Evolutionary conservation across 2,888 invertebrate species (phyloP).

Genomic region (Villa cingulata): DNA sequence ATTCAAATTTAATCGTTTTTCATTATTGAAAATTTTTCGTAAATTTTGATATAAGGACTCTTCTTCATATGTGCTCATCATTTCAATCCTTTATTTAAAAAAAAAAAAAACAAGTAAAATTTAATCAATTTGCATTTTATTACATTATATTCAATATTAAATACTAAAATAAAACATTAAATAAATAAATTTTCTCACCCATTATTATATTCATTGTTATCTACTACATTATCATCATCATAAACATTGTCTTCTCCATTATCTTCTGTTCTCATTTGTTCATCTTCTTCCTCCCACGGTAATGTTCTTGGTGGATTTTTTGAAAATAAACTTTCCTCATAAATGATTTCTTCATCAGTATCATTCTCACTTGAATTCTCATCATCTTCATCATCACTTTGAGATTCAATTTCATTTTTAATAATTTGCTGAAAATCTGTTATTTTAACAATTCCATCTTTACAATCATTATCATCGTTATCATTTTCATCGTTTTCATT

Average conservation of each 20-base stretch:
- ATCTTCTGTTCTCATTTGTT: background rate
- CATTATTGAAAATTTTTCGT: conserved; percentile 22
- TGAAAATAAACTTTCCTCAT: conserved; percentile 32
- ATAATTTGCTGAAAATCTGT: conserved; percentile 29
- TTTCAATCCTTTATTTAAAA: conserved; percentile 17
- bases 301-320: conserved; percentile 28
- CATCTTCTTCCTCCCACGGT: conserved; percentile 33
- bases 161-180: background rate
- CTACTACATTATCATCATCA: too few species aligned
- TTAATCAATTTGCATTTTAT: too few species aligned
- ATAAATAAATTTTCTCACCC: background rate
- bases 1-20: conserved; percentile 20
- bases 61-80: conserved; percentile 32
- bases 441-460: conserved; percentile 31
- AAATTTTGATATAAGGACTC: conserved; percentile 25
- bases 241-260: conserved; percentile 7
- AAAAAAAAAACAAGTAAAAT: too few species aligned
- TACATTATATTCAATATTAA: too few species aligned
- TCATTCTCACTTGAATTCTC: conserved; percentile 19
- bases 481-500: background rate
- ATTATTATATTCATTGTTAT: conserved; percentile 5
- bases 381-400: conserved; percentile 20
- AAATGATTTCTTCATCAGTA: too few species aligned
- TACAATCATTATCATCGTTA: conserved; percentile 16
- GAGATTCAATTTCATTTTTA: conserved; percentile 12